Evolutionary conservation across 2,113 vertebrate species (phyloP).

Genomic region (Alectura lathami): DNA sequence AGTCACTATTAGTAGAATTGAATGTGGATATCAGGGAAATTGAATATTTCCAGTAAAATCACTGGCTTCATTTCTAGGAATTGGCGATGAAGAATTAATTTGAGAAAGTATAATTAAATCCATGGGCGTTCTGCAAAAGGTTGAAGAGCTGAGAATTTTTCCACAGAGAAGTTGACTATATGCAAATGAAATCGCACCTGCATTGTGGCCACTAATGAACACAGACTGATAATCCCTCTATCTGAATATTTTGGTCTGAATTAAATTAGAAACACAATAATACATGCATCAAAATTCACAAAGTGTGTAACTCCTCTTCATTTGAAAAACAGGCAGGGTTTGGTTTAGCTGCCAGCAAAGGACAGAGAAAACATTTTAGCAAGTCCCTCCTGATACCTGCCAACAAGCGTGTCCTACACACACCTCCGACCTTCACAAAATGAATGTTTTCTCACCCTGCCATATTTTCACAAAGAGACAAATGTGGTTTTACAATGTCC

Average conservation of each 20-base stretch:
- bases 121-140: background rate
- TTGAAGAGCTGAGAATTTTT: background rate
- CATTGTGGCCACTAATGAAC: background rate
- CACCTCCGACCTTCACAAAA: background rate
- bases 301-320: background rate
- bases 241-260: background rate
- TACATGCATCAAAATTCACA: background rate
- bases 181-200: background rate
- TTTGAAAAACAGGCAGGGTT: background rate
- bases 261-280: background rate
- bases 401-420: rapidly evolving
- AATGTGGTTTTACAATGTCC: background rate
- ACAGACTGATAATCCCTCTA: background rate
- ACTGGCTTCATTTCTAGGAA: background rate
- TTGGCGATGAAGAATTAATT: background rate
- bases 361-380: background rate
- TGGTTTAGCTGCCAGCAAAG: background rate
- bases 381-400: background rate
- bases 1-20: background rate
- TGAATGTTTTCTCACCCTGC: background rate
- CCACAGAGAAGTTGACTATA: background rate
- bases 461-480: background rate
- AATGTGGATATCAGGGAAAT: background rate
- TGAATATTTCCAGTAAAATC: background rate
- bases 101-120: background rate